Conservation (phyloP, 2,113 vertebrate genomes). For the Mobula birostris region DNA sequence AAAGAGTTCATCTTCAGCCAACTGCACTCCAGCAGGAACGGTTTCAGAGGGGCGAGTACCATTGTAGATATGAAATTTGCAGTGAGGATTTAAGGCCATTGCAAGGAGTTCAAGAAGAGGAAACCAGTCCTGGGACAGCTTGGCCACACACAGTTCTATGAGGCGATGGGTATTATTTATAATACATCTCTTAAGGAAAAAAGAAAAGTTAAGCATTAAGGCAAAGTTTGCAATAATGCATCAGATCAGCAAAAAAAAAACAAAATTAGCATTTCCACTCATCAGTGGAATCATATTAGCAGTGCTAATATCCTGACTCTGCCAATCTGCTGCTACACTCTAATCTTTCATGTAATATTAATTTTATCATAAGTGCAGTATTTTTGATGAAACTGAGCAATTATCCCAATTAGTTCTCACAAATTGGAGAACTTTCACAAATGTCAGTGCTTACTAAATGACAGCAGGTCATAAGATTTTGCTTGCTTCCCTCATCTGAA, state of each 20-base stretch:
- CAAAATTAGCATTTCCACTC: too few relatives aligned
- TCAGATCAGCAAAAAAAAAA: too few relatives aligned
- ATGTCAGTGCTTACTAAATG: background rate
- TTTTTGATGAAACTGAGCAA: background rate
- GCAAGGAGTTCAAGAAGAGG: constrained; percentile 97
- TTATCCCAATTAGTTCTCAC: background rate
- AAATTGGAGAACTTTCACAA: background rate
- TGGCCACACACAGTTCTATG: constrained; percentile 95
- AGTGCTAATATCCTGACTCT: too few relatives aligned
- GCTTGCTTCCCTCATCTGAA: background rate
- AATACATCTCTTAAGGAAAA: constrained; percentile 82
- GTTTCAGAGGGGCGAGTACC: constrained; percentile 97
- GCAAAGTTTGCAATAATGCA: background rate
- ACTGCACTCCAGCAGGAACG: constrained; percentile 86
- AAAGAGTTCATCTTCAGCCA: constrained; percentile 92
- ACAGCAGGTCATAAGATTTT: background rate
- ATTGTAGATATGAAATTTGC: constrained; percentile 99
- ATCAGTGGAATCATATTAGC: background rate
- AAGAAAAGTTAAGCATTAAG: constrained; percentile 36
- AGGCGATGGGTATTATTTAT: constrained; percentile 98
- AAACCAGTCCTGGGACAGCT: constrained; percentile 99
- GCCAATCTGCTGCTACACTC: too few relatives aligned
- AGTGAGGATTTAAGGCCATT: constrained; percentile 99
- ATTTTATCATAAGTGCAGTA: background rate
- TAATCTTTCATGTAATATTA: background rate